Evolutionary conservation across 2,888 invertebrate species (phyloP).

Genomic region (Tipula confusa): DNA sequence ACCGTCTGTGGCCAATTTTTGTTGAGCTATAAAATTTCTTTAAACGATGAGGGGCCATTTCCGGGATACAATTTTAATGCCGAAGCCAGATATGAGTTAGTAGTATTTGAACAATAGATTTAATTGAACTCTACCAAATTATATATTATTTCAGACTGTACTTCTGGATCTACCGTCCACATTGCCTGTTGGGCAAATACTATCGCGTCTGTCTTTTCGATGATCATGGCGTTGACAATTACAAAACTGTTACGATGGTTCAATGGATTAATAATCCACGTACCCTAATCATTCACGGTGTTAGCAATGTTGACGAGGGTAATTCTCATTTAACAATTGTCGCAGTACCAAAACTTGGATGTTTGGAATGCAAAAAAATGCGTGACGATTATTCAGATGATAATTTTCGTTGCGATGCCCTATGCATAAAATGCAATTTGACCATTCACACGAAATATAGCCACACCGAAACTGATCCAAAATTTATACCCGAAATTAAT

Average conservation of each 20-base stretch:
- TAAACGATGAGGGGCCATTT: constrained; percentile 53
- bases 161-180: constrained; percentile 50
- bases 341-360: constrained; percentile 59
- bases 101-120: constrained; percentile 33
- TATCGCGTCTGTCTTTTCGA: constrained; percentile 59
- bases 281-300: constrained; percentile 58
- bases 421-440: constrained; percentile 84
- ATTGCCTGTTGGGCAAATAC: constrained; percentile 45
- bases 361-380: constrained; percentile 57
- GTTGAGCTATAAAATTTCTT: constrained; percentile 72
- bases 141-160: constrained; percentile 41
- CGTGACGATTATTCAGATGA: constrained; percentile 52
- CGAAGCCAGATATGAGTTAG: constrained; percentile 62
- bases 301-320: constrained; percentile 47
- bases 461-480: constrained; percentile 78
- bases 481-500: constrained; percentile 66
- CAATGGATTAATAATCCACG: constrained; percentile 60
- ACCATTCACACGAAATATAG: constrained; percentile 90
- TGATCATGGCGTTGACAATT: constrained; percentile 58
- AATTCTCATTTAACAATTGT: constrained; percentile 50
- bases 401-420: constrained; percentile 58
- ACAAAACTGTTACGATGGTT: constrained; percentile 58
- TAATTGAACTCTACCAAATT: not conserved
- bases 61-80: constrained; percentile 56
- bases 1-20: constrained; percentile 92